phyloP scores from a whole-genome alignment of 92 coral and sea anemone species.

The Diadumene lineata region DNA sequence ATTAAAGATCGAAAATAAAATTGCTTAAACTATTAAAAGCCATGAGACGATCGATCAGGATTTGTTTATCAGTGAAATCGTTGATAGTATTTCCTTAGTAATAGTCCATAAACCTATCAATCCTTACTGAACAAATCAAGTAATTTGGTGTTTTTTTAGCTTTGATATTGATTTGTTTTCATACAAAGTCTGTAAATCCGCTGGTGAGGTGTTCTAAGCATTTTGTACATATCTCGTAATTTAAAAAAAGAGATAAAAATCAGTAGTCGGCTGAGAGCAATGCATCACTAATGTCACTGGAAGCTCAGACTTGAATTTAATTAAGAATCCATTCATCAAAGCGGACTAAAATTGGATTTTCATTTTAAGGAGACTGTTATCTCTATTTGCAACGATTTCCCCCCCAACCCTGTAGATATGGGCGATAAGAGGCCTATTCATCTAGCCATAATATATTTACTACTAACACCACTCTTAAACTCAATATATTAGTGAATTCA shows the following conservation, averaged over 20 bases:
- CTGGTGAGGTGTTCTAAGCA: conserved; percentile 9
- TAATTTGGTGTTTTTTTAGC: neutral
- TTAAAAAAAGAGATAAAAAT: conserved; percentile 43
- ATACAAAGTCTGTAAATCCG: conserved; percentile 3
- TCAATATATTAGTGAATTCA: neutral
- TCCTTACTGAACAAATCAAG: neutral
- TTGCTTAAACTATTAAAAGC: neutral
- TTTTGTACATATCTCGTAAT: neutral
- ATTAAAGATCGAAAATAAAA: neutral
- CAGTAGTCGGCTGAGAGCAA: conserved; percentile 41
- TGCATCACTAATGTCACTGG: conserved; percentile 36
- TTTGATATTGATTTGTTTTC: conserved; percentile 1
- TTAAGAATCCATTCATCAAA: conserved; percentile 50
- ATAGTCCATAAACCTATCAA: neutral
- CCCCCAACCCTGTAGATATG: conserved; percentile 42
- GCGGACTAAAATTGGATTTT: conserved; percentile 45
- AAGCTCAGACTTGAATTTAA: conserved; percentile 29
- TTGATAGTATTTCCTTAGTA: neutral
- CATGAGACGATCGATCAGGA: neutral
- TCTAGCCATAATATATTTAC: conserved; percentile 30
- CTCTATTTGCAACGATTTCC: conserved; percentile 44
- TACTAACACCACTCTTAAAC: conserved; percentile 16
- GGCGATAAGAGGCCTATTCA: conserved; percentile 24
- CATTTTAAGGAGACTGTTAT: conserved; percentile 33
- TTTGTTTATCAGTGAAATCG: neutral